A percentile compares a stretch with the other conserved stretches of the same genome.
These are phyloP conservation scores for Chloroclysta siterata DNA, from an alignment of 2,888 invertebrate species.

Conservation along the genomic window DNA sequence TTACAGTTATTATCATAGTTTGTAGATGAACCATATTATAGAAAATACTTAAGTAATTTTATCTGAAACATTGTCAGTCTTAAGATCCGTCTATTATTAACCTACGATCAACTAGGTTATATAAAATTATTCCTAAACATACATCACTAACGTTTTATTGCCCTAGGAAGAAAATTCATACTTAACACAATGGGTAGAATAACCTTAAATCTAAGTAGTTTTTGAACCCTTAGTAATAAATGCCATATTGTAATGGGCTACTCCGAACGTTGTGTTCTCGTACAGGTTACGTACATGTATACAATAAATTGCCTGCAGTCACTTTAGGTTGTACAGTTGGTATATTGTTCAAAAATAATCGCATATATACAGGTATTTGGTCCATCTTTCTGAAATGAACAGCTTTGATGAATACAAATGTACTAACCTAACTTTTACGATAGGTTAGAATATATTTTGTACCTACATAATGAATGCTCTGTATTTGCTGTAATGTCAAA, in stretches of 20 bases:
- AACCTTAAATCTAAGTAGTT: neutral
- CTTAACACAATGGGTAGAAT: conserved; percentile 1
- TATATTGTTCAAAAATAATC: neutral
- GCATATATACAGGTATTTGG: conserved; percentile 13
- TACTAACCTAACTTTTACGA: neutral
- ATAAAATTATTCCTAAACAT: conserved; percentile 25
- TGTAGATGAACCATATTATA: conserved; percentile 44
- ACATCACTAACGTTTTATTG: conserved; percentile 45
- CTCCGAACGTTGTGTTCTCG: neutral
- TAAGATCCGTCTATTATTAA: conserved; percentile 77
- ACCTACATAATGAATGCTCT: too few relatives aligned
- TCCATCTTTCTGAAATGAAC: conserved; percentile 32
- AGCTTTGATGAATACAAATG: conserved; percentile 2
- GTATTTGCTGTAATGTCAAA: too few relatives aligned
- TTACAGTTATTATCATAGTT: conserved; percentile 21
- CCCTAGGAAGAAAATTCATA: conserved; percentile 31
- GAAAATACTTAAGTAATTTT: conserved; percentile 47
- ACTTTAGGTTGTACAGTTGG: too few relatives aligned
- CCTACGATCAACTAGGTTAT: conserved; percentile 50
- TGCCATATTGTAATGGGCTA: neutral
- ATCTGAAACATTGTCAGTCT: conserved; percentile 64
- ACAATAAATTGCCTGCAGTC: neutral
- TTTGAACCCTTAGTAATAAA: neutral
- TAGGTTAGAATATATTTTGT: too few relatives aligned
- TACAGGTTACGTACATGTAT: neutral